Base-by-base conservation (phyloP, 2,797 vertebrate genomes). In the Takifugu ocellatus region DNA sequence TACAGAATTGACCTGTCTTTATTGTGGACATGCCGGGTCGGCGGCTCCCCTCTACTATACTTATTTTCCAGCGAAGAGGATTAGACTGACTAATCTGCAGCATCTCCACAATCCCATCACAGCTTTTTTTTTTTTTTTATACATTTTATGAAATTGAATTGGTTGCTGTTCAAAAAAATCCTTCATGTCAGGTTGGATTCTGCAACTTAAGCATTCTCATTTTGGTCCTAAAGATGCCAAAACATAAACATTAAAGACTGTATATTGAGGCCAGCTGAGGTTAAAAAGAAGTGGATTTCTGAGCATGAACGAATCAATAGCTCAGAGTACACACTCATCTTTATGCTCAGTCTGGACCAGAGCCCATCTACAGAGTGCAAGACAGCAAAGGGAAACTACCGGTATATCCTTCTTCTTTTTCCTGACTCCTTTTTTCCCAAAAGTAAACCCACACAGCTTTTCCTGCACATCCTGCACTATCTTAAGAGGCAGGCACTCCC, bases 1-100 rank as follows among this genome's bases (percentile, higher is more conserved):
- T 75, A 77, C 61, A 78, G 74, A 78, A 81, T 78, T 51, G 68
- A 83, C 63, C 62, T n/a, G 14, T 79, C 66, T 78, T 82, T 76
- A 74, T 70, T 56, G 66, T 27, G 17, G 61, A 63, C 44, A n/a
- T 2, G 15, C 16, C 60, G 63, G 75, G 79, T 70, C 55, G 50
- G 51, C 56, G 55, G 70, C 49, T 68, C 36, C 53, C 70, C 61
- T 82, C 65, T 29, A 25, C 59, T 12, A n/a, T 39, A 26, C 76
- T 66, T 39, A 21, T 73, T 57, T 66, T 72, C 70, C 57, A 72
- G 31, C 47, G 57, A 44, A 68, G 61, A 68, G 72, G 70, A 80
- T 83, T 77, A 82, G 21, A 48, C 57, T 69, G 53, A 62, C 54
- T 79, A 84, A 75, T 79, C 73, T 67, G 59, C 25, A 52, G 54